Evolutionary conservation across 2,797 vertebrate genomes (phyloP).

Genomic region (Xenops minutus): DNA sequence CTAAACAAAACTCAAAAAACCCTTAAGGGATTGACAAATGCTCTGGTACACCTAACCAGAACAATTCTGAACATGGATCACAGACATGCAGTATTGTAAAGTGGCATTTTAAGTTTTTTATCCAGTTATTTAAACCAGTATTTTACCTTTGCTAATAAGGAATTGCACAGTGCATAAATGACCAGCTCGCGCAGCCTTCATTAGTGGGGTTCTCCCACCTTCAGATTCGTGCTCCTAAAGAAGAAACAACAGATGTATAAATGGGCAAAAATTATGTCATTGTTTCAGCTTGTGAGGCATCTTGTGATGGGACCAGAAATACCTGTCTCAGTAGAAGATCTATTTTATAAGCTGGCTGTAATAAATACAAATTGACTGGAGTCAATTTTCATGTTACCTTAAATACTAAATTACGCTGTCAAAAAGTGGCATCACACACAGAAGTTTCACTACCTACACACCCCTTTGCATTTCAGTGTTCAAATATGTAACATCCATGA

Average conservation of each 20-base stretch:
- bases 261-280: not conserved
- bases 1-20: not conserved
- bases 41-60: not conserved
- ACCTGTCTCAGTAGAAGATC: not conserved
- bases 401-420: not conserved
- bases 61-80: not conserved
- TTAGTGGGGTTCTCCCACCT: constrained; percentile 95
- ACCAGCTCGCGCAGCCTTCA: constrained; percentile 98
- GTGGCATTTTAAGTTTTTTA: not conserved
- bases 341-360: not conserved
- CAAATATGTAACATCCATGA: not conserved
- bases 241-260: not conserved
- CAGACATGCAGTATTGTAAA: not conserved
- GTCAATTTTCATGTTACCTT: not conserved
- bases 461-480: not conserved
- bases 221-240: constrained; percentile 96
- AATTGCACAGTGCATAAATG: constrained; percentile 99
- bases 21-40: not conserved
- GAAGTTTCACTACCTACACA: not conserved
- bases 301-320: not conserved
- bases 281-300: not conserved
- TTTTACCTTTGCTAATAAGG: constrained; percentile 97
- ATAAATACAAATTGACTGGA: not conserved
- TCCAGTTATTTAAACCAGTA: not conserved
- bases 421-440: not conserved